A percentile compares a stretch with the other conserved stretches of the same genome.
Conservation (phyloP, 2,888 invertebrate species). For the Diarsia brunnea region DNA sequence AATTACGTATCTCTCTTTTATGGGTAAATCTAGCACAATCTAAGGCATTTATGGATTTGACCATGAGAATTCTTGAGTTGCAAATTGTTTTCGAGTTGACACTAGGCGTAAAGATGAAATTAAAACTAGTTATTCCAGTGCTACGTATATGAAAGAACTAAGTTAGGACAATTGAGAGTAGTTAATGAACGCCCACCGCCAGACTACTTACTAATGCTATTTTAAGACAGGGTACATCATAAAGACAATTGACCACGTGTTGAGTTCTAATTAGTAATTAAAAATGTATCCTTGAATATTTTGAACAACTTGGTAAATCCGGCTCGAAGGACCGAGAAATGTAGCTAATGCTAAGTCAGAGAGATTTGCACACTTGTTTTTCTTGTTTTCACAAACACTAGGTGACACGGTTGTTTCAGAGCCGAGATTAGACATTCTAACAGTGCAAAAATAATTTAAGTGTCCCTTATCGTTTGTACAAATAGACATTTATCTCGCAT, state of each 20-base stretch:
- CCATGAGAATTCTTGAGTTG: background rate
- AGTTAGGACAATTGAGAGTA: conserved; percentile 5
- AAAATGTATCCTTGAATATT: conserved; percentile 35
- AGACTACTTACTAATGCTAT: conserved; percentile 27
- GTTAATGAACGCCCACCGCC: conserved; percentile 19
- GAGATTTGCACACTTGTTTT: background rate
- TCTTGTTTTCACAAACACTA: background rate
- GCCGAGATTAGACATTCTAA: background rate
- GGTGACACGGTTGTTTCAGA: background rate
- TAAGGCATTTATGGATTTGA: background rate
- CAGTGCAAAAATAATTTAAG: background rate
- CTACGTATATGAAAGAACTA: conserved; percentile 2
- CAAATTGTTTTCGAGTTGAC: conserved; percentile 2
- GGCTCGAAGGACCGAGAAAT: background rate
- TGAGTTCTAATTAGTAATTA: conserved; percentile 8
- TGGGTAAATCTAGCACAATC: background rate
- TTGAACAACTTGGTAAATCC: conserved; percentile 8
- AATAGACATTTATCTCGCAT: background rate
- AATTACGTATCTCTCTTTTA: background rate
- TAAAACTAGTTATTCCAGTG: background rate
- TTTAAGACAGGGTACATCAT: conserved; percentile 36
- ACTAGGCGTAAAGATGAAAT: background rate
- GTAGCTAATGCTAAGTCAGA: too few relatives aligned
- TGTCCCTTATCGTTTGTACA: background rate
- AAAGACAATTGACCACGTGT: conserved; percentile 4